These are phyloP conservation scores for Nanger granti DNA, from an alignment of 2,113 vertebrate species.

Conservation along the genomic window DNA sequence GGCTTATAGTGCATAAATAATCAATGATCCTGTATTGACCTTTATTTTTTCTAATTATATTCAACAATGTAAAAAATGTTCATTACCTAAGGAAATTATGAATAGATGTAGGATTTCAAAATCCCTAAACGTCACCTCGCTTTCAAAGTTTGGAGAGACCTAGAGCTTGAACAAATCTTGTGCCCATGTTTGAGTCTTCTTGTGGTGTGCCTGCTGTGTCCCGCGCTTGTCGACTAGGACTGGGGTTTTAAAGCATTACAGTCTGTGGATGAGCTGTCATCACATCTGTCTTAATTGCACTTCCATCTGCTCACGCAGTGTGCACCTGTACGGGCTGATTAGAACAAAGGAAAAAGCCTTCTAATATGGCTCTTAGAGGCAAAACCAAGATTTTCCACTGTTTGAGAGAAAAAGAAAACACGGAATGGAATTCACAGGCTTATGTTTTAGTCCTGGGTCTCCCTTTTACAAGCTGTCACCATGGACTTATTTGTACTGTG, in stretches of 20 bases:
- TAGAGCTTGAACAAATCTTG: background rate
- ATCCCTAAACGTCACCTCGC: background rate
- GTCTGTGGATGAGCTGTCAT: background rate
- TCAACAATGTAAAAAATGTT: background rate
- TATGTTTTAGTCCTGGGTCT: background rate
- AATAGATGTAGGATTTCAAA: background rate
- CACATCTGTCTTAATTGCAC: conserved; percentile 46
- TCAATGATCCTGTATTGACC: background rate
- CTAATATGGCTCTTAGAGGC: background rate
- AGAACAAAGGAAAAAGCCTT: background rate
- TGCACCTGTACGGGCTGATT: conserved; percentile 15
- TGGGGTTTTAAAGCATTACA: background rate
- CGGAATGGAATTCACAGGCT: background rate
- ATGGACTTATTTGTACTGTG: background rate
- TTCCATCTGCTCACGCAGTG: conserved; percentile 7
- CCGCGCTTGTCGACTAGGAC: background rate
- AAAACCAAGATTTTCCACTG: background rate
- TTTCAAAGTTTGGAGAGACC: background rate
- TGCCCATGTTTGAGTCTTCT: background rate
- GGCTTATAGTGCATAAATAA: background rate
- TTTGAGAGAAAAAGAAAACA: background rate
- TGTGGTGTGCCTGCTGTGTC: background rate
- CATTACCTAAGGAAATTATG: background rate
- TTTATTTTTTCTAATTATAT: background rate
- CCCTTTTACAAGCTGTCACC: background rate